Evolutionary conservation across 2,113 vertebrate genomes (phyloP).

Genomic region (Aramus guarauna): DNA sequence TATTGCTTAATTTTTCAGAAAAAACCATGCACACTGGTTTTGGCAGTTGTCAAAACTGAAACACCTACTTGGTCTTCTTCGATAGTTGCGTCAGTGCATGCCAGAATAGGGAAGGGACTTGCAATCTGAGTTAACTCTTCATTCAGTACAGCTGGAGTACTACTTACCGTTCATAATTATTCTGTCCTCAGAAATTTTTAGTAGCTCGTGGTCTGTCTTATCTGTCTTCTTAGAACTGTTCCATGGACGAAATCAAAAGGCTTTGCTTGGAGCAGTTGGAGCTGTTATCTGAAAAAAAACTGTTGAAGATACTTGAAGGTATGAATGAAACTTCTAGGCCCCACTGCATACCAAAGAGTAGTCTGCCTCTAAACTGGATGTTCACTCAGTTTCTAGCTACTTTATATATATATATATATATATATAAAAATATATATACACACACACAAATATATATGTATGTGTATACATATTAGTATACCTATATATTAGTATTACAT

Average conservation of each 20-base stretch:
- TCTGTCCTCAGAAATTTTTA: slow-evolving; percentile 24
- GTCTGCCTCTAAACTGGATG: not conserved
- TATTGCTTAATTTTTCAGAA: not conserved
- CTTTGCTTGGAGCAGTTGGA: slow-evolving; percentile 93
- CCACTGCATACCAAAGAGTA: not conserved
- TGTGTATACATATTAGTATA: not conserved
- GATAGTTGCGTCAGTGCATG: not conserved
- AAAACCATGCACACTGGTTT: rapidly evolving
- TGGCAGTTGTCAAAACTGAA: not conserved
- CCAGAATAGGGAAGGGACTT: not conserved
- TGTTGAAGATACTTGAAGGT: slow-evolving; percentile 93
- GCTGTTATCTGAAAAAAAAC: slow-evolving; percentile 84
- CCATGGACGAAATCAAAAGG: slow-evolving; percentile 88
- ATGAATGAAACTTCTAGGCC: slow-evolving; percentile 23
- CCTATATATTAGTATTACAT: not conserved
- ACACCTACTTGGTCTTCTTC: not conserved
- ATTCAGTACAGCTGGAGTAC: not conserved
- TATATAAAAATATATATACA: not conserved
- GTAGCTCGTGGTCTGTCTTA: not conserved
- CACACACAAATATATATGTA: not conserved
- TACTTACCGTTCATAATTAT: not conserved
- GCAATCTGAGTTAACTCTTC: not conserved
- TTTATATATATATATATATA: not conserved
- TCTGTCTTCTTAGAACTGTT: slow-evolving; percentile 78
- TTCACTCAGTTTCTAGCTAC: not conserved